phyloP scores from a whole-genome alignment of 37 sponge, comb jelly and placozoan species.

The Oscarella lobularis region DNA sequence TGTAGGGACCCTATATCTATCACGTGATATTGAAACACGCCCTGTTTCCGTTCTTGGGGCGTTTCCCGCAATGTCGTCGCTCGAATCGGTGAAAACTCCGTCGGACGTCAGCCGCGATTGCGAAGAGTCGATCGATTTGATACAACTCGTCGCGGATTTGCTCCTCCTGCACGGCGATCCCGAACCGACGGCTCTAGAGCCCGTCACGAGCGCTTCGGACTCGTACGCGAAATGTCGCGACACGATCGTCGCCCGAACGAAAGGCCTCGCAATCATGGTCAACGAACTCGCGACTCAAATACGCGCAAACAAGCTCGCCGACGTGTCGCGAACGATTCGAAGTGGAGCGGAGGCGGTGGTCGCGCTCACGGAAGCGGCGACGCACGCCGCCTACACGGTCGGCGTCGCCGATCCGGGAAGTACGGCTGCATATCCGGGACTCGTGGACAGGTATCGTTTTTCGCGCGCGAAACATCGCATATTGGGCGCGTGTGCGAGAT shows the following conservation, averaged over 20 bases:
- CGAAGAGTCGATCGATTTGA: slow-evolving; percentile 27
- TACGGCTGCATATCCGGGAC: slow-evolving; percentile 28
- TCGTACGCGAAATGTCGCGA: slow-evolving; percentile 33
- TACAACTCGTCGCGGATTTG: slow-evolving; percentile 55
- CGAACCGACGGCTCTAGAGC: slow-evolving; percentile 32
- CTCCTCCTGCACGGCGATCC: slow-evolving; percentile 25
- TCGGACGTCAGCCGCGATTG: slow-evolving; percentile 14
- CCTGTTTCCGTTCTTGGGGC: neutral
- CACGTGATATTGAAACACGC: neutral
- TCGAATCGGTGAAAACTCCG: slow-evolving; percentile 2
- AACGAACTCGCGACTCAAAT: slow-evolving; percentile 27
- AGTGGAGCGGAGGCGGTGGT: slow-evolving; percentile 36
- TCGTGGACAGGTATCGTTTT: slow-evolving; percentile 37
- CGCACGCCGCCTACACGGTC: slow-evolving; percentile 56
- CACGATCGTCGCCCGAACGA: slow-evolving; percentile 51
- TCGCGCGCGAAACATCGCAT: slow-evolving; percentile 30
- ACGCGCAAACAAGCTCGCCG: slow-evolving; percentile 10
- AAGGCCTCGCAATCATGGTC: slow-evolving; percentile 38
- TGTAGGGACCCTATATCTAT: too few relatives aligned
- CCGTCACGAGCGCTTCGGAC: slow-evolving; percentile 12
- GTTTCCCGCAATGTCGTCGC: neutral
- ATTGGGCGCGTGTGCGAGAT: slow-evolving; percentile 31
- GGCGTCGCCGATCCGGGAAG: slow-evolving; percentile 25
- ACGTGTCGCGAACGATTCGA: slow-evolving; percentile 7
- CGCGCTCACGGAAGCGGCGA: slow-evolving; percentile 49